Percentiles rank a stretch among this genome's conserved stretches.
These are phyloP conservation scores for Pantherophis alleghaniensis DNA, from an alignment of 2,797 vertebrate species.

Conservation along the genomic window DNA sequence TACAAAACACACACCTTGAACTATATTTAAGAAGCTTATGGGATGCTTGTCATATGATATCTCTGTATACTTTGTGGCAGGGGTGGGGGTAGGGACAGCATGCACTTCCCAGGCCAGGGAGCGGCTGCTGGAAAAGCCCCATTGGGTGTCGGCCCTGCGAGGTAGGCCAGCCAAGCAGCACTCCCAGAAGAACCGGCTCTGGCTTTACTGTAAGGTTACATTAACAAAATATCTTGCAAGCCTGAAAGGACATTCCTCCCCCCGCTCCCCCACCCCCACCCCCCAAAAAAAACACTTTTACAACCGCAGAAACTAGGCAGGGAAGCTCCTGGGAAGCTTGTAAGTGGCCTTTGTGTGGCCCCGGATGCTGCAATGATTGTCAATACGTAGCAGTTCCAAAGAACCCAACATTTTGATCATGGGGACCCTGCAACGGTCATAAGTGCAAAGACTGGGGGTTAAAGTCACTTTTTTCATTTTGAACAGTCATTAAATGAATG, in stretches of 20 bases:
- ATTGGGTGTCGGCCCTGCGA: not conserved
- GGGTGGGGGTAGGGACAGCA: not conserved
- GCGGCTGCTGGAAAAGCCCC: not conserved
- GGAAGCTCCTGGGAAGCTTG: not conserved
- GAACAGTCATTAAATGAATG: not conserved
- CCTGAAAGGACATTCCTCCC: not conserved
- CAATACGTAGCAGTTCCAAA: not conserved
- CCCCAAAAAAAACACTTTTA: too few relatives aligned
- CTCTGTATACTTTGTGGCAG: not conserved
- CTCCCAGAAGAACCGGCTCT: not conserved
- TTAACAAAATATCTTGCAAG: not conserved
- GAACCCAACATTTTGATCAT: not conserved
- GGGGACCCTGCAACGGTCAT: not conserved
- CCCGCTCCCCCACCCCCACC: not conserved
- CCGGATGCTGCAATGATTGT: not conserved
- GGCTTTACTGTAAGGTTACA: not conserved
- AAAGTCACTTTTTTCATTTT: not conserved
- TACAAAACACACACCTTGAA: not conserved
- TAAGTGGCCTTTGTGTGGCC: not conserved
- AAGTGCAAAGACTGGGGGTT: not conserved
- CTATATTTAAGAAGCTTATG: not conserved
- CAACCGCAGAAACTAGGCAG: not conserved
- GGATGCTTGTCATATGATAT: not conserved
- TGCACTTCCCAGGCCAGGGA: not conserved
- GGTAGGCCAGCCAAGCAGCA: not conserved